Evolutionary conservation across 2,888 invertebrate species (phyloP), one percentile per base, ranked within the genome.

Genomic region (Caenorhabditis sinica): DNA sequence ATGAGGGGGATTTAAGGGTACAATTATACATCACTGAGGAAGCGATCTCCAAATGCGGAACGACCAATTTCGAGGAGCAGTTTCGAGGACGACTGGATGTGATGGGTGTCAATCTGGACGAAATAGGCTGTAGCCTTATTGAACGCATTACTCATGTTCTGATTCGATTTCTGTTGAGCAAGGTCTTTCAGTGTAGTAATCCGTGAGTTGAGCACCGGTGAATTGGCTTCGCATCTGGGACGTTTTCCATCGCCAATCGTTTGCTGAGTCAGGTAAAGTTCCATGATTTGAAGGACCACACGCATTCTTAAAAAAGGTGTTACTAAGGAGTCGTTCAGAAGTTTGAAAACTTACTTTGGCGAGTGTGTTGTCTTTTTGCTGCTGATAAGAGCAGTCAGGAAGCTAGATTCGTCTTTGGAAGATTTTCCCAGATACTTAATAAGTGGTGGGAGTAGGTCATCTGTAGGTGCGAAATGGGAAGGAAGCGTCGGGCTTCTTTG

Each of bases 191-290:
- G 63, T 15, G 91, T 88, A 30, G 75, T 61, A 13, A 90, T 88
- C 51, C 90, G 76, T n/a, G 84, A 86, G 65, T 91, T 90, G 28
- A 89, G 76, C 15, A 92, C 91, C n/a, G 89, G 90, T 60, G 85
- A 79, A 63, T 81, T 83, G 1, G 81, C 81, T 8, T 73, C 76
- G 40, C 82, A 76, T 68, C 88, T 61, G 8, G 88, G 88, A 45
- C 79, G 51, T 53, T 79, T 82, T 40, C 88, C 88, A 6, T 88
- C 88, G 45, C 88, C 86, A 45, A 86, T 28, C 11, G 83, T 73
- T 79, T 92, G 91, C 60, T 92, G 92, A 3, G 79, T 84, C 23
- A 91, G 65, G 66, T 88, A 92, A 56, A 89, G 72, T 75, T 89
- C 86, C 20, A 90, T 36, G 11, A 92, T 80, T 36, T 88, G 81